phyloP scores from a whole-genome alignment of 1,140 invertebrate genomes.

The Popillia japonica region DNA sequence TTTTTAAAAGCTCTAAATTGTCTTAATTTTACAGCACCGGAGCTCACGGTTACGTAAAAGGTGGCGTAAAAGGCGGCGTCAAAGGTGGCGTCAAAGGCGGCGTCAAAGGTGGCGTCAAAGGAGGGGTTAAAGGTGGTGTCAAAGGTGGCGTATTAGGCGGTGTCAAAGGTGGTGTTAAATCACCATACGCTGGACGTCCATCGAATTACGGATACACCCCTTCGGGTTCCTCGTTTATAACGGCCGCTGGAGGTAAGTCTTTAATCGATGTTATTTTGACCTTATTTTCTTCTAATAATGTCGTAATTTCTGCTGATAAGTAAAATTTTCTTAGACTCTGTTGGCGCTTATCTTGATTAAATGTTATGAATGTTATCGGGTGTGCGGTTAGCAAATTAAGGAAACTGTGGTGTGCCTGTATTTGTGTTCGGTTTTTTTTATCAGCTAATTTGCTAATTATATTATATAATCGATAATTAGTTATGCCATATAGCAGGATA shows the following conservation, averaged over 20 bases:
- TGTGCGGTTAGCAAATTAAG: conserved; percentile 32
- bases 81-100: conserved; percentile 32
- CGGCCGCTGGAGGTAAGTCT: conserved; percentile 4
- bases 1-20: background rate
- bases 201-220: background rate
- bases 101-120: conserved; percentile 16
- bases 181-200: background rate
- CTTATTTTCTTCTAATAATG: background rate
- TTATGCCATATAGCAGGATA: too few relatives aligned
- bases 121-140: conserved; percentile 72
- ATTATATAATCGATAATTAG: background rate
- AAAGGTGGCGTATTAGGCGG: conserved; percentile 62
- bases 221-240: conserved; percentile 27
- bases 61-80: conserved; percentile 66
- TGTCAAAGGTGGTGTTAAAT: conserved; percentile 21
- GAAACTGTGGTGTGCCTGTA: background rate
- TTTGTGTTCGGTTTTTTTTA: background rate
- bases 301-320: background rate
- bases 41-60: conserved; percentile 65
- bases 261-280: background rate
- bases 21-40: background rate
- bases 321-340: background rate
- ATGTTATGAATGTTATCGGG: background rate
- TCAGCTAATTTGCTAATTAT: too few relatives aligned
- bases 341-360: background rate